phyloP scores from a whole-genome alignment of 2,888 invertebrate species.

The Schrankia costaestrigalis region DNA sequence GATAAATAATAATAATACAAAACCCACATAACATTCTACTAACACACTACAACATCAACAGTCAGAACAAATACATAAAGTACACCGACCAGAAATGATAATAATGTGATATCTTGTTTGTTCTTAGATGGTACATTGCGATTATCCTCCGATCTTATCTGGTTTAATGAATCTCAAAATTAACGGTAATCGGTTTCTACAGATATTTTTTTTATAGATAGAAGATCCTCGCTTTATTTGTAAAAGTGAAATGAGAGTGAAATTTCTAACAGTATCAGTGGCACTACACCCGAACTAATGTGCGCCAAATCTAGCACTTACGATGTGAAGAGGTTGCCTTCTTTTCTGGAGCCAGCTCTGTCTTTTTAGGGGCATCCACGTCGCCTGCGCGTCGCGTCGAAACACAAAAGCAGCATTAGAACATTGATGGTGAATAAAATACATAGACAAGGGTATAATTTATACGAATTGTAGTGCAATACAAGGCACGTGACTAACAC shows the following conservation, averaged over 20 bases:
- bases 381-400: constrained; percentile 73
- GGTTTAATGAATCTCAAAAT: neutral
- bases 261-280: constrained; percentile 25
- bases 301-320: constrained; percentile 77
- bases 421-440: constrained; percentile 56
- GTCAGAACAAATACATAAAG: constrained; percentile 30
- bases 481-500: constrained; percentile 13
- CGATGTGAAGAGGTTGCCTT: constrained; percentile 73
- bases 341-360: constrained; percentile 75
- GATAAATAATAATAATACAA: too few relatives aligned
- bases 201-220: constrained; percentile 12
- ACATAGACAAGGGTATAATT: too few relatives aligned
- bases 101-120: constrained; percentile 25
- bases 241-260: constrained; percentile 27
- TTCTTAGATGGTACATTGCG: constrained; percentile 28
- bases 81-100: constrained; percentile 25
- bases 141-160: constrained; percentile 34
- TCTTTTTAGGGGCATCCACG: constrained; percentile 78
- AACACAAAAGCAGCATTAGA: constrained; percentile 79
- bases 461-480: constrained; percentile 27
- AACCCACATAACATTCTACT: constrained; percentile 21
- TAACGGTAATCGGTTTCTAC: neutral
- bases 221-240: constrained; percentile 38
- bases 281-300: constrained; percentile 36
- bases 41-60: constrained; percentile 36